A percentile compares a stretch with the other conserved stretches of the same genome.
These are phyloP conservation scores for Thumatha senex DNA, from an alignment of 2,888 invertebrate genomes.

Conservation along the genomic window DNA sequence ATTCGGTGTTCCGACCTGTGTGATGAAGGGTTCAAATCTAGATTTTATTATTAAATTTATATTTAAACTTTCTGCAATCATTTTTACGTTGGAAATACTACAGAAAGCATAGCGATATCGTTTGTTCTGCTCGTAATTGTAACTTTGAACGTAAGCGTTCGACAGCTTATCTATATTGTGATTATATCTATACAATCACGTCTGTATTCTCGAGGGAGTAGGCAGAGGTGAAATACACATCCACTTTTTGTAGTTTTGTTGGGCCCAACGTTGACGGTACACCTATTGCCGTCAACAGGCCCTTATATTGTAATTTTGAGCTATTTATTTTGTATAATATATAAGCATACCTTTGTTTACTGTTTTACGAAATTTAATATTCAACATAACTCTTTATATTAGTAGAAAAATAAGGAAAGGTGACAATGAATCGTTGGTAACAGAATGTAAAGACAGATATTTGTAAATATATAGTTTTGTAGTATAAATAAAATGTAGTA, in stretches of 20 bases:
- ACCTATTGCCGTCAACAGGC: no score
- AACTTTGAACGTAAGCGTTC: not conserved
- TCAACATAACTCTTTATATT: constrained; percentile 19
- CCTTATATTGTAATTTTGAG: constrained; percentile 64
- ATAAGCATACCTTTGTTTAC: constrained; percentile 55
- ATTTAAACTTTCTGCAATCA: constrained; percentile 76
- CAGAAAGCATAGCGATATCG: constrained; percentile 61
- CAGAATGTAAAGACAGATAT: constrained; percentile 56
- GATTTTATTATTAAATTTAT: constrained; percentile 45
- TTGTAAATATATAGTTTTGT: constrained; percentile 74
- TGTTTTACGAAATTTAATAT: constrained; percentile 37
- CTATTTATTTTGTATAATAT: constrained; percentile 73
- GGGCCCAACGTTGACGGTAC: no score
- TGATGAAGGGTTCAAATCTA: constrained; percentile 5
- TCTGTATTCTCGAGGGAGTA: no score
- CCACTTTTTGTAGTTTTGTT: no score
- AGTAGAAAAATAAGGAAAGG: constrained; percentile 40
- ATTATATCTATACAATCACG: no score
- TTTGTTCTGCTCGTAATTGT: no score
- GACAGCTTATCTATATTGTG: no score
- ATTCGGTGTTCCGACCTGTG: no score
- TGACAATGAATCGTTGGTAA: constrained; percentile 41
- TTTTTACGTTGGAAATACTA: constrained; percentile 72
- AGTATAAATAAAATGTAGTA: constrained; percentile 74
- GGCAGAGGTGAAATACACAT: no score